phyloP scores from a whole-genome alignment of 92 coral and sea anemone species.

The Blastomussa wellsi region DNA sequence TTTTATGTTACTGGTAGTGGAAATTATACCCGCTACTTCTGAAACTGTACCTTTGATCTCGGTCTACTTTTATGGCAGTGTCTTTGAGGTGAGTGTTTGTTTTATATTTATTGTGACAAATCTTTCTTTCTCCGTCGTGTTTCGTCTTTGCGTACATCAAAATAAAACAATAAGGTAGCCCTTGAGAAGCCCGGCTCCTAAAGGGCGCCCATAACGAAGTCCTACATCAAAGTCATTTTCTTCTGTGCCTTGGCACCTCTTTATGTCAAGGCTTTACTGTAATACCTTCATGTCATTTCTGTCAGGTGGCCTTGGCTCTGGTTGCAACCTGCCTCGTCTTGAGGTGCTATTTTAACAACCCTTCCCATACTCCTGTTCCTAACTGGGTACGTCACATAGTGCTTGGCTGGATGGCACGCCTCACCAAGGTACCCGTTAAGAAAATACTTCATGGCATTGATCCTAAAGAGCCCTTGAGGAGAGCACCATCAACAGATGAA shows the following conservation, averaged over 20 bases:
- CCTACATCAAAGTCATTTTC: no score
- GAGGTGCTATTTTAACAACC: constrained; percentile 79
- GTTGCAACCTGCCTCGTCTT: constrained; percentile 84
- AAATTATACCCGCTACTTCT: constrained; percentile 83
- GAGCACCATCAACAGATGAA: constrained; percentile 10
- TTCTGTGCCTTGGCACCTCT: no score
- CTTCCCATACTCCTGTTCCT: constrained; percentile 83
- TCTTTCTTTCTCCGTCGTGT: not conserved
- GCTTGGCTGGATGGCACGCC: constrained; percentile 77
- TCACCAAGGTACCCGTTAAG: constrained; percentile 53
- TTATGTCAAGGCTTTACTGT: not conserved
- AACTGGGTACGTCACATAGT: constrained; percentile 78
- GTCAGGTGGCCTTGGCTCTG: constrained; percentile 81
- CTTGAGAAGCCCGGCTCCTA: no score
- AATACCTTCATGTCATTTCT: not conserved
- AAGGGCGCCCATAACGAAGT: no score
- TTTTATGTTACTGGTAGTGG: constrained; percentile 81
- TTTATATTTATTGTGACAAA: not conserved
- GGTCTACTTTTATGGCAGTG: constrained; percentile 73
- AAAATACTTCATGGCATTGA: constrained; percentile 40
- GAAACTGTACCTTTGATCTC: constrained; percentile 82
- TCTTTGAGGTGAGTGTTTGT: constrained; percentile 70
- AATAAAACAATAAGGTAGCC: no score
- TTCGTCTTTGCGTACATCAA: no score
- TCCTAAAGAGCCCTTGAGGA: constrained; percentile 20